These are phyloP conservation scores for Camponotus vicinus DNA, from an alignment of 1,140 invertebrate genomes.

Conservation along the genomic window DNA sequence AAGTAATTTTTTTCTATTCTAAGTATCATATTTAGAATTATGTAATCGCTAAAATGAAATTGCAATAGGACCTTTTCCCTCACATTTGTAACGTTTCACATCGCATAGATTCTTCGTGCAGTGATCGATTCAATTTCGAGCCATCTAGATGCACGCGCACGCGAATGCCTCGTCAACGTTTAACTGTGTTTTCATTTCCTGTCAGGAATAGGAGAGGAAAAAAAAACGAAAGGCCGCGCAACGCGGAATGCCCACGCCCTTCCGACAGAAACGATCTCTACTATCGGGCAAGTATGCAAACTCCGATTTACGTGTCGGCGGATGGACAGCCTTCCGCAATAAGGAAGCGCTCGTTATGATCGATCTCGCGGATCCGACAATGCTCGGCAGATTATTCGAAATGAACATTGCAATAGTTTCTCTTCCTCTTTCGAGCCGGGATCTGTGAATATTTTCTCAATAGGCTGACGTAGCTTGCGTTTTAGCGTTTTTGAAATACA, in stretches of 20 bases:
- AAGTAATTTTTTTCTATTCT: neutral
- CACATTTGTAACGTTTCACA: neutral
- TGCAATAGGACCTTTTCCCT: neutral
- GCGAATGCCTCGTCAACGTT: conserved; percentile 20
- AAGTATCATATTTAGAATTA: neutral
- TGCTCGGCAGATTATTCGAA: conserved; percentile 64
- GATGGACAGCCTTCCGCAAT: conserved; percentile 68
- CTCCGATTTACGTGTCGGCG: conserved; percentile 65
- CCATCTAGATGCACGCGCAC: conserved; percentile 2
- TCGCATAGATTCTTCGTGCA: neutral
- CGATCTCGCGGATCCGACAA: conserved; percentile 71
- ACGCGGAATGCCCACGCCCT: conserved; percentile 65
- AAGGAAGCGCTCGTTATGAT: conserved; percentile 74
- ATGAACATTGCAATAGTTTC: conserved; percentile 51
- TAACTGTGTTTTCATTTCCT: conserved; percentile 58
- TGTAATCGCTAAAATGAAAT: neutral
- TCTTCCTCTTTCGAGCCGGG: neutral
- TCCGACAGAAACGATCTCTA: conserved; percentile 66
- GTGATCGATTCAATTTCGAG: conserved; percentile 26
- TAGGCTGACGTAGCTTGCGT: neutral
- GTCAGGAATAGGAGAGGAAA: conserved; percentile 24
- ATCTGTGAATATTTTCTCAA: neutral
- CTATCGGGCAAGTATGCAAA: conserved; percentile 69
- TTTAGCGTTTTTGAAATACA: neutral
- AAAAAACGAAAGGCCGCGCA: conserved; percentile 40